Evolutionary conservation across 2,888 invertebrate species (phyloP), one percentile per base, ranked within the genome.

Genomic region (Orthosia gracilis): DNA sequence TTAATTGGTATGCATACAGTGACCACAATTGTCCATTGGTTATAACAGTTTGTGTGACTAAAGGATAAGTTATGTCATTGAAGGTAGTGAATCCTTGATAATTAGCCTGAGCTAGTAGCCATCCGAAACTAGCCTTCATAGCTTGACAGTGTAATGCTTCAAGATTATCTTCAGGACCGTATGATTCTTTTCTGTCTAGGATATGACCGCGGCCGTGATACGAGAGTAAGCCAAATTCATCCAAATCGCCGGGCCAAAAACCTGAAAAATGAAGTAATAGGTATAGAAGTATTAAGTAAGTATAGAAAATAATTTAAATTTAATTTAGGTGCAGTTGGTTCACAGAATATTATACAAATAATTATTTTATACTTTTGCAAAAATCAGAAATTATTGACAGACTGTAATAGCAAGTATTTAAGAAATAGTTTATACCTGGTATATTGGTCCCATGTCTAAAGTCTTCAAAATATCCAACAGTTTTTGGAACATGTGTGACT

Each of bases 1-100:
- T 99, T 73, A 99, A 94, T 93, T 99, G 99, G 91, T 99, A 99
- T 18, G 98, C 97, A 90, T 98, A 98, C 84, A 99, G 98, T 0
- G 98, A 98, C 97, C 98, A 99, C 5, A 97, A 91, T 83, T 98
- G 97, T 0, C 99, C 99, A 94, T 99, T 98, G 0, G 99, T 98
- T 55, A 99, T 97, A 18, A 99, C 96, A 21, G 98, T 98, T 97
- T 99, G 99, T 5, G 98, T 98, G 0, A 98, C 97, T 72, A 99
- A 93, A 0, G 99, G 99, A 92, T 99, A 99, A 0, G 98, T 99
- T 23, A 99, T 88, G 84, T 99, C 99, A 86, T 98, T 98, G 91
- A 97, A 98, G 21, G 98, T 98, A 52, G 98, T 98, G 93, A 99
- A 99, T 31, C 99, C 99, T 93, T 98, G 97, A 91, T 98, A 98